Base-by-base conservation (phyloP, 2,888 invertebrate species). In the Adineta ricciae region DNA sequence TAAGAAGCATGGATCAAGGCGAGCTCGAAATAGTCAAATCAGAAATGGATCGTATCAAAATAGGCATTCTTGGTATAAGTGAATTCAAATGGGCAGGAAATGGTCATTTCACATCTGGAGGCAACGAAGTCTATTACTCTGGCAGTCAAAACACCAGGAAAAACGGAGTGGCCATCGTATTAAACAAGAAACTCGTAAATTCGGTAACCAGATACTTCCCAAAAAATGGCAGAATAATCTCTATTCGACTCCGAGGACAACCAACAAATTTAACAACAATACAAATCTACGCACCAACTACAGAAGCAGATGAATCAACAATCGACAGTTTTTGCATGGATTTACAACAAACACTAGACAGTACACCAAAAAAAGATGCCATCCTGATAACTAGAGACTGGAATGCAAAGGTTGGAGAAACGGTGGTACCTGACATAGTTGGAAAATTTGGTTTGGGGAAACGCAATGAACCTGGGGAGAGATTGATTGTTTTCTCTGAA, bases 201-300 rank as follows among this genome's bases (percentile, higher is more conserved):
- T 46, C 46, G 11, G 46, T 46, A 46, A 46, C 11, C 46, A 11
- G 46, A 46, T 46, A 46, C 11, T 46, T 8, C 11, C 46, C 46
- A 46, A 46, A 46, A 46, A 46, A 46, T 46, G 46, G 11, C 11
- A 83, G 83, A 50, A 41, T 83, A 21, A 41, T 83, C 16, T 46
- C 83, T 50, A 41, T 83, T 49, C 46, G 49, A 46, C 46, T 83
- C 14, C 11, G 72, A 46, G 52, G 83, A 49, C 7, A 50, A 41
- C 83, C 83, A 41, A 49, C 52, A 14, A 83, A 83, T 16, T 32
- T 83, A 32, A 83, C 83, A 50, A 83, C 72, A 46, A 83, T 83
- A 46, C 46, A 41, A 32, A 50, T 83, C 50, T 50, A 83, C 50
- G 83, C 83, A 16, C 83, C 83, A 50, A 83, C 83, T 46, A 32